phyloP scores from a whole-genome alignment of 1,140 invertebrate species.

The Sminthurides bifidus region DNA sequence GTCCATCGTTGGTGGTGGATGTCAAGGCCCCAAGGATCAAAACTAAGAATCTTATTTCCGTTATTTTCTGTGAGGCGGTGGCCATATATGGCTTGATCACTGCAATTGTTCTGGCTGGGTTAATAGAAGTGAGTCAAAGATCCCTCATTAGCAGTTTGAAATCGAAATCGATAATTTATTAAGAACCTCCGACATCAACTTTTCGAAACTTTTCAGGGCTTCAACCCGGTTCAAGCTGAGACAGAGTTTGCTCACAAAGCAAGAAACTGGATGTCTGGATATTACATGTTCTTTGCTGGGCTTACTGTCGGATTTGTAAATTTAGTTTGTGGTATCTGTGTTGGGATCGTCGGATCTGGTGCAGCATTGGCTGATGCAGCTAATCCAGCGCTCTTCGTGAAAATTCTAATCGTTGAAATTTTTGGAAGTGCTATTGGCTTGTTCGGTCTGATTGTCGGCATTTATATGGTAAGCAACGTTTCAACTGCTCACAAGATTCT shows the following conservation, averaged over 20 bases:
- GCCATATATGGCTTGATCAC: slow-evolving; percentile 98
- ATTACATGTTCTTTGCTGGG: slow-evolving; percentile 91
- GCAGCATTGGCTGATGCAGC: slow-evolving; percentile 92
- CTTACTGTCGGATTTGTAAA: slow-evolving; percentile 87
- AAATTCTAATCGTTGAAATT: slow-evolving; percentile 96
- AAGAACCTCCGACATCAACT: background rate
- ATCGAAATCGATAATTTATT: background rate
- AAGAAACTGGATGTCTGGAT: slow-evolving; percentile 60
- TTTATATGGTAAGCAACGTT: slow-evolving; percentile 65
- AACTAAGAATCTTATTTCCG: slow-evolving; percentile 98
- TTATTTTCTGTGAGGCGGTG: slow-evolving; percentile 98
- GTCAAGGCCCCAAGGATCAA: slow-evolving; percentile 97
- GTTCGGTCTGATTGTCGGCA: slow-evolving; percentile 95
- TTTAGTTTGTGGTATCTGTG: slow-evolving; percentile 87
- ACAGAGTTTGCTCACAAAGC: slow-evolving; percentile 2
- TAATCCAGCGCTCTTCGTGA: slow-evolving; percentile 86
- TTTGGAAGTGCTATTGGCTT: slow-evolving; percentile 96
- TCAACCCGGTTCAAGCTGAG: slow-evolving; percentile 14
- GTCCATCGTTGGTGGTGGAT: slow-evolving; percentile 91
- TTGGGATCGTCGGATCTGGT: slow-evolving; percentile 90
- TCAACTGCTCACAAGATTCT: too few relatives aligned
- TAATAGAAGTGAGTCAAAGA: slow-evolving; percentile 47
- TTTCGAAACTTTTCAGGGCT: slow-evolving; percentile 16
- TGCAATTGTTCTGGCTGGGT: slow-evolving; percentile 84
- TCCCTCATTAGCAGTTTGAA: background rate